Conservation (phyloP, 2,797 vertebrate species). For the Gallinago nigripennis region DNA sequence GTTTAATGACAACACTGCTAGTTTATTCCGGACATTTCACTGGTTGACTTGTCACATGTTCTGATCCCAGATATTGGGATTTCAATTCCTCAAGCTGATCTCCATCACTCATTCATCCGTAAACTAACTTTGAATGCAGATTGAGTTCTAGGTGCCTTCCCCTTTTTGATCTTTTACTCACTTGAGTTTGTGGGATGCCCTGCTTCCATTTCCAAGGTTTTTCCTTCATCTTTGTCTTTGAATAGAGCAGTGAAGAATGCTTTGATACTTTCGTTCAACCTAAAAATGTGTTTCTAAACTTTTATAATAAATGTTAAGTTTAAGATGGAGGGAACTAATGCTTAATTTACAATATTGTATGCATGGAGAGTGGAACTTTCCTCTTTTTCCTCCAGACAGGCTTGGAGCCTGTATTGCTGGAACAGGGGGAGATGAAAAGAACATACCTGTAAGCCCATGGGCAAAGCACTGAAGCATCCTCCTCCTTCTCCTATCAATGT, state of each 20-base stretch:
- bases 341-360: background rate
- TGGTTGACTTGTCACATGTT: background rate
- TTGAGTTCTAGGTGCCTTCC: background rate
- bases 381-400: background rate
- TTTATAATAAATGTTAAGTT: background rate
- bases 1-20: background rate
- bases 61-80: background rate
- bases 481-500: background rate
- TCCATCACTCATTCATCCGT: background rate
- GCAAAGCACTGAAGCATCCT: background rate
- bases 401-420: background rate
- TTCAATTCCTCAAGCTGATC: slow-evolving; percentile 5
- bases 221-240: slow-evolving; percentile 9
- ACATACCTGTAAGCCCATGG: background rate
- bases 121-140: slow-evolving; percentile 41
- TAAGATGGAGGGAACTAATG: background rate
- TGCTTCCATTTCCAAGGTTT: background rate
- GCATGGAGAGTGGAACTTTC: background rate
- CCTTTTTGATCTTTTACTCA: slow-evolving; percentile 41
- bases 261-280: background rate
- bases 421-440: background rate
- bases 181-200: background rate
- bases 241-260: background rate
- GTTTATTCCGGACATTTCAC: background rate
- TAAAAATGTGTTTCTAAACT: background rate